These are phyloP conservation scores for Verasper variegatus DNA, from an alignment of 2,113 vertebrate genomes.

Conservation along the genomic window DNA sequence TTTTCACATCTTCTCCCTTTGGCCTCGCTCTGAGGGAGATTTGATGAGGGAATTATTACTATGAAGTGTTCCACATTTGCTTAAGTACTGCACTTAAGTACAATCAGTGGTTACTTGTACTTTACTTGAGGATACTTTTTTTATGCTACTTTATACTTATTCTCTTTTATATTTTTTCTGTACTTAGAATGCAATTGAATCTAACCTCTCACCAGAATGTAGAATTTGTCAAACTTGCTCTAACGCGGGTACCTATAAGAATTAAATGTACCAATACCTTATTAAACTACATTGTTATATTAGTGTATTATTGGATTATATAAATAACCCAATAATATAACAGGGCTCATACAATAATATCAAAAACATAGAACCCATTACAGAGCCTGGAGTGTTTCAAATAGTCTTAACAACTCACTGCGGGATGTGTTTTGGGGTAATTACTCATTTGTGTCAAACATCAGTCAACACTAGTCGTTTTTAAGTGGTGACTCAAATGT, in stretches of 20 bases:
- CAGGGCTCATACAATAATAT: too few species aligned
- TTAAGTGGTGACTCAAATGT: too few species aligned
- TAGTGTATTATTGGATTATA: too few species aligned
- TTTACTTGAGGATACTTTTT: too few species aligned
- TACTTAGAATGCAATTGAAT: neutral
- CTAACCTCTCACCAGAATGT: neutral
- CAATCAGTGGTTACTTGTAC: neutral
- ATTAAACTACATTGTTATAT: neutral
- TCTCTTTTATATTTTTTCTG: neutral
- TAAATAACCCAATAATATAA: neutral
- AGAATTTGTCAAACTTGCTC: neutral
- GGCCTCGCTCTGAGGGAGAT: neutral
- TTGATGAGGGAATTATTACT: neutral
- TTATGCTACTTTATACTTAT: neutral
- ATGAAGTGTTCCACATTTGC: neutral
- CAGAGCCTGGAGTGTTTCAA: too few species aligned
- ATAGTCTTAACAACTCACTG: too few species aligned
- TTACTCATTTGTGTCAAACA: too few species aligned
- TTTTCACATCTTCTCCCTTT: neutral
- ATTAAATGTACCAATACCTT: neutral
- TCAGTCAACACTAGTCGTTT: too few species aligned
- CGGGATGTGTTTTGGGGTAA: too few species aligned
- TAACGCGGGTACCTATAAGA: too few species aligned
- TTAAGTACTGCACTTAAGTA: neutral
- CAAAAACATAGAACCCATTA: too few species aligned